Conservation (phyloP, 1,140 invertebrate species). For the Megalonaias nervosa region DNA sequence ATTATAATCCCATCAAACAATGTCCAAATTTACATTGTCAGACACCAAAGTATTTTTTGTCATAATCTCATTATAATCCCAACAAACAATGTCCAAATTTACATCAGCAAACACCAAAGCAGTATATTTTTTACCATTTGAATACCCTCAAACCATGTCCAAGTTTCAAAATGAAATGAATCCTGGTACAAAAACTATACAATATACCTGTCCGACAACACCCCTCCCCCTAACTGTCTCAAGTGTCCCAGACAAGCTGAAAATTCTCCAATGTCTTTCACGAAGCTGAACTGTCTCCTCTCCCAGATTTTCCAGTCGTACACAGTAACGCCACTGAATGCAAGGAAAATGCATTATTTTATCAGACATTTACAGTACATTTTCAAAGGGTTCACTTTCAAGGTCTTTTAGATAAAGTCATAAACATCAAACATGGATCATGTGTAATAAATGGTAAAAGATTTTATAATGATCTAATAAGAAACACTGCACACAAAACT, state of each 20-base stretch:
- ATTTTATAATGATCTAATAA: not conserved
- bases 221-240: constrained; percentile 96
- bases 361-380: not conserved
- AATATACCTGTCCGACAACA: constrained; percentile 80
- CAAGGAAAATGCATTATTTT: constrained; percentile 4
- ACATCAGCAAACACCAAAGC: not conserved
- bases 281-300: constrained; percentile 90
- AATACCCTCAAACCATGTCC: not conserved
- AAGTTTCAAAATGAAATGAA: constrained; percentile 1
- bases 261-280: constrained; percentile 97
- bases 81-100: no score
- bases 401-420: not conserved
- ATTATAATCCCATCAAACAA: no score
- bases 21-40: no score
- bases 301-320: constrained; percentile 94
- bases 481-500: no score
- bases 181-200: not conserved
- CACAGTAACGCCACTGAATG: constrained; percentile 84
- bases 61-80: no score
- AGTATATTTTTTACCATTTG: not conserved
- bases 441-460: not conserved
- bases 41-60: no score
- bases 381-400: not conserved
- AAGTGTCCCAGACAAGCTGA: constrained; percentile 93
- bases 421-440: constrained; percentile 79